Base-by-base conservation (phyloP, 2,797 vertebrate genomes). In the Sitta carolinensis region DNA sequence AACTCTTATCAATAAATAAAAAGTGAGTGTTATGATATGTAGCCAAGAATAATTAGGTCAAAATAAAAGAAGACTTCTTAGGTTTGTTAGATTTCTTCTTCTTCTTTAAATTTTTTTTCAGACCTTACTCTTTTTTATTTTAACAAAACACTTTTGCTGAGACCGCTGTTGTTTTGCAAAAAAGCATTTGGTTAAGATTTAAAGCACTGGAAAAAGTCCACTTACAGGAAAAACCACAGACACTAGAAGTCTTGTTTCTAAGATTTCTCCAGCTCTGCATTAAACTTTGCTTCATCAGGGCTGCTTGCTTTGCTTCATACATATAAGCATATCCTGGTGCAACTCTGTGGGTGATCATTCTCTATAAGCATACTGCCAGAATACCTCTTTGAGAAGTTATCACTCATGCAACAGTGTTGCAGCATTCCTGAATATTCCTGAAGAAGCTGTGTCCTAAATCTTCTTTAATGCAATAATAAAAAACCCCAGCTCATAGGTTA, bases 221-320 rank as follows among this genome's bases (percentile, higher is more conserved):
- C 67, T 81, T 52, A 87, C 73, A 94, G 87, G 95, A 96, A 97
- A 97, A 81, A 89, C 36, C 64, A 89, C 90, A 92, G 94, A 82
- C 32, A 48, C 73, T 84, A 88, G 36, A 93, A 87, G 29, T 69
- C 77, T 84, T 73, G 38, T 61, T 54, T 17, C 34, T 86, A 50
- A 42, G 40, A 62, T 91, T 90, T 84, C 29, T 58, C 66, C 68
- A 63, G 40, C 47, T 75, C 50, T 30, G 4, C 40, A 29, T 84
- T 91, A 66, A 75, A 30, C 38, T 58, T 54, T 84, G 81, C 59
- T 27, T 62, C 18, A 66, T 61, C 79, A 90, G 13, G 10, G 25
- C 57, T 68, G 27, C 22, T 42, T 6, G 7, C 19, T 82, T 64
- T 3, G 0, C 16, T 55, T 52, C n/a, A 29, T 20, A 34, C 4